phyloP scores from a whole-genome alignment of 2,113 vertebrate species.

The Circaetus cinerascens region DNA sequence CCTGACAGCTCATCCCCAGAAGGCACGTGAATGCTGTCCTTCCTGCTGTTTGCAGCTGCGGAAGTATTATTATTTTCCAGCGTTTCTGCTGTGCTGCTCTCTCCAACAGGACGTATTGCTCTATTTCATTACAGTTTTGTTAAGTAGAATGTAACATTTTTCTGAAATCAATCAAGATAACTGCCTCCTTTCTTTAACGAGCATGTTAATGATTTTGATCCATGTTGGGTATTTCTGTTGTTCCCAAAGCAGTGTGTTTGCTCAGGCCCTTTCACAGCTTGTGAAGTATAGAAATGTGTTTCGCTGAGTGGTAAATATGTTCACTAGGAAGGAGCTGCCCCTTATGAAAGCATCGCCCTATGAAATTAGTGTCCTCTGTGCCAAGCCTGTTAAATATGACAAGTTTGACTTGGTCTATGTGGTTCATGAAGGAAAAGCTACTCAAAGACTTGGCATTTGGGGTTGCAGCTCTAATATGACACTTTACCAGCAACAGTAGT shows the following conservation, averaged over 20 bases:
- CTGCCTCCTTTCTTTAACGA: neutral
- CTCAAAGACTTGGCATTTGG: neutral
- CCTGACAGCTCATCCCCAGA: neutral
- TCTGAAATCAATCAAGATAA: neutral
- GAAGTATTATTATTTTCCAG: neutral
- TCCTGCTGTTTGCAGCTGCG: neutral
- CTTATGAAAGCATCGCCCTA: neutral
- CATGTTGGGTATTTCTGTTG: neutral
- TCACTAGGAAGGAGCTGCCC: neutral
- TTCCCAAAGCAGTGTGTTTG: neutral
- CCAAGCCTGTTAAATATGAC: neutral
- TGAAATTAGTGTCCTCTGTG: neutral
- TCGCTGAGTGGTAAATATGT: neutral
- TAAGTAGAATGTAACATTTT: neutral
- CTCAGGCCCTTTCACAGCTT: neutral
- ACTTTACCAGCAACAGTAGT: neutral
- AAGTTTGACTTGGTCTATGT: neutral
- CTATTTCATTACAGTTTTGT: neutral
- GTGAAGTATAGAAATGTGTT: neutral
- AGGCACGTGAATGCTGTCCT: neutral
- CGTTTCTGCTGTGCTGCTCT: neutral
- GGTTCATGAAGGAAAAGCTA: neutral
- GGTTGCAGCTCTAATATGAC: neutral
- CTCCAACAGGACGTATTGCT: neutral
- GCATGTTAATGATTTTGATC: neutral